A percentile compares a stretch with the other conserved stretches of the same genome.
These are phyloP conservation scores for Sebastes fasciatus DNA, from an alignment of 2,113 vertebrate species.

Conservation along the genomic window DNA sequence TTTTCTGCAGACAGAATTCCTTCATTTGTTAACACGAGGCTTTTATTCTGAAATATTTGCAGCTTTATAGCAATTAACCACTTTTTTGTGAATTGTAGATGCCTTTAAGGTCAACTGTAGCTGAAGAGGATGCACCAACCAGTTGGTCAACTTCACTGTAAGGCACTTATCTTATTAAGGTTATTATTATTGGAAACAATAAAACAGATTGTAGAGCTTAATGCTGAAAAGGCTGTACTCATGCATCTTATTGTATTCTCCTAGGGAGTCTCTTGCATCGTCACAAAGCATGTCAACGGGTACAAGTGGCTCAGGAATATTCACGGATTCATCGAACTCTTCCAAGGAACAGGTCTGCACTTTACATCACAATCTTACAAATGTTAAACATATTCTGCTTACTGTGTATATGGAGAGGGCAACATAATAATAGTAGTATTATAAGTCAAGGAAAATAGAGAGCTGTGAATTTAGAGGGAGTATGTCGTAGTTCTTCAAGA, in stretches of 20 bases:
- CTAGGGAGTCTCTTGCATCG: too few relatives aligned
- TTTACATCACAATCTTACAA: background rate
- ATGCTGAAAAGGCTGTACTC: background rate
- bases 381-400: background rate
- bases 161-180: background rate
- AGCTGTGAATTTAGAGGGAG: background rate
- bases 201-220: background rate
- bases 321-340: too few relatives aligned
- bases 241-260: too few relatives aligned
- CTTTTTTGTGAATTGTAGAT: conserved; percentile 9
- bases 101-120: fast-evolving
- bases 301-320: too few relatives aligned
- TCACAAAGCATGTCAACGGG: too few relatives aligned
- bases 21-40: too few relatives aligned
- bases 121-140: background rate
- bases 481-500: background rate
- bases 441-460: background rate
- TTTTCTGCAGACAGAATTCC: background rate
- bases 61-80: background rate
- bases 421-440: background rate
- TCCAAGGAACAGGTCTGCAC: too few relatives aligned
- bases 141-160: conserved; percentile 7
- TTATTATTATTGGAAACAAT: too few relatives aligned
- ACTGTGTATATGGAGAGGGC: background rate
- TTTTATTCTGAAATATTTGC: background rate